Percentiles rank a stretch among this genome's conserved stretches.
Conservation (phyloP, 2,797 vertebrate species). For the Phoebastria nigripes region DNA sequence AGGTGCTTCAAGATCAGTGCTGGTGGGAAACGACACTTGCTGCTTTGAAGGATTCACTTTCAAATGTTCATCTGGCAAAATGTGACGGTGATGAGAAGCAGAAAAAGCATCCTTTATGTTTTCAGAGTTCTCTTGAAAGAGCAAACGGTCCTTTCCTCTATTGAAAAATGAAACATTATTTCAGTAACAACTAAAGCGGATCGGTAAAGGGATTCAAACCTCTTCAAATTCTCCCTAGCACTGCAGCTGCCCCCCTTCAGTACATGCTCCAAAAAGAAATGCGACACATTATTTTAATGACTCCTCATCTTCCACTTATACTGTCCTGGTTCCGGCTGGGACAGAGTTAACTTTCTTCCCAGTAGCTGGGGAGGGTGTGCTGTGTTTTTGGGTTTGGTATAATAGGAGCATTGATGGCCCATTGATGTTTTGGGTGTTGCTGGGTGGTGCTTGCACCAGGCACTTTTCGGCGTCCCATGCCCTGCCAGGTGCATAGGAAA, state of each 20-base stretch:
- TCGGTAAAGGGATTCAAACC: background rate
- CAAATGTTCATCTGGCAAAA: background rate
- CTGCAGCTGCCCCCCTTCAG: background rate
- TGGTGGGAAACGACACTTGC: background rate
- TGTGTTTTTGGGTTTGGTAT: too few relatives aligned
- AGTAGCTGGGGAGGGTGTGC: too few relatives aligned
- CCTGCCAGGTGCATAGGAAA: too few relatives aligned
- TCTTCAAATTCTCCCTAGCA: background rate
- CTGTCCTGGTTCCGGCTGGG: too few relatives aligned
- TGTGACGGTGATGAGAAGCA: background rate
- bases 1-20: background rate
- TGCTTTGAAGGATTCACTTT: background rate
- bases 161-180: background rate
- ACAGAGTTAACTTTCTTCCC: too few relatives aligned
- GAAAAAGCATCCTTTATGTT: constrained; percentile 25
- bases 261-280: background rate
- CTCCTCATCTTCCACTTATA: background rate
- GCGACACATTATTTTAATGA: background rate
- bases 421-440: too few relatives aligned
- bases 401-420: too few relatives aligned
- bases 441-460: too few relatives aligned
- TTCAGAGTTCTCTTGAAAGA: constrained; percentile 76
- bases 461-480: too few relatives aligned
- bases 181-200: background rate
- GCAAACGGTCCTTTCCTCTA: constrained; percentile 84